Conservation (phyloP, 2,113 vertebrate genomes). For the Hypocryptadius cinnamomeus region DNA sequence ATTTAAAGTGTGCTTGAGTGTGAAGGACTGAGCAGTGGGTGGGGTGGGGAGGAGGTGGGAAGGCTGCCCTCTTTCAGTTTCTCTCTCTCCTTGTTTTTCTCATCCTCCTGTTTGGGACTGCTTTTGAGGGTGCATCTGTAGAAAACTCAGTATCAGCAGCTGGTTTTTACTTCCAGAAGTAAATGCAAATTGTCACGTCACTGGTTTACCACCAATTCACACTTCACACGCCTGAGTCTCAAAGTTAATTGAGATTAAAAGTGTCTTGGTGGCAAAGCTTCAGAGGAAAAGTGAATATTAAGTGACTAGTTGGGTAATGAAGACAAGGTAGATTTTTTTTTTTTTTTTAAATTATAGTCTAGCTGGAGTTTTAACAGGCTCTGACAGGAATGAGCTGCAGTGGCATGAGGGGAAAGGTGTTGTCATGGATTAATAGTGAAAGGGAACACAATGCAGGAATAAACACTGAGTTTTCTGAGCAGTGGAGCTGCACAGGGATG, state of each 20-base stretch:
- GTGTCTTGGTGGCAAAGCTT: background rate
- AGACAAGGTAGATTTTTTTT: background rate
- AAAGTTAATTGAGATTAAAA: background rate
- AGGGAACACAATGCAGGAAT: background rate
- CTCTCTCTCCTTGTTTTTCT: background rate
- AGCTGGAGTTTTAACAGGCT: background rate
- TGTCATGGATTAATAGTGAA: background rate
- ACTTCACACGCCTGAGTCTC: background rate
- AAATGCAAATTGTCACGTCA: background rate
- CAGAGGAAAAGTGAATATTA: background rate
- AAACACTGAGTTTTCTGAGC: background rate
- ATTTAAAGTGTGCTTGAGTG: background rate
- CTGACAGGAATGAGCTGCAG: background rate
- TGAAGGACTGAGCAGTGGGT: background rate
- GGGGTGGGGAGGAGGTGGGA: background rate
- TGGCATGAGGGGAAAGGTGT: background rate
- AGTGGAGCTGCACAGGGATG: background rate
- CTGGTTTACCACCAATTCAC: background rate
- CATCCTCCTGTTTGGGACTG: background rate
- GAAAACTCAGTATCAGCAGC: background rate
- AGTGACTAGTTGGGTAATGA: background rate
- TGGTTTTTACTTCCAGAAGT: background rate
- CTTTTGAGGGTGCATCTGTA: background rate
- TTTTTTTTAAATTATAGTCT: background rate
- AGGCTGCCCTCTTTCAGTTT: background rate